A percentile compares a stretch with the other conserved stretches of the same genome.
Evolutionary conservation across 2,888 invertebrate genomes (phyloP).

Genomic region (Kuschelorhynchus macadamiae): DNA sequence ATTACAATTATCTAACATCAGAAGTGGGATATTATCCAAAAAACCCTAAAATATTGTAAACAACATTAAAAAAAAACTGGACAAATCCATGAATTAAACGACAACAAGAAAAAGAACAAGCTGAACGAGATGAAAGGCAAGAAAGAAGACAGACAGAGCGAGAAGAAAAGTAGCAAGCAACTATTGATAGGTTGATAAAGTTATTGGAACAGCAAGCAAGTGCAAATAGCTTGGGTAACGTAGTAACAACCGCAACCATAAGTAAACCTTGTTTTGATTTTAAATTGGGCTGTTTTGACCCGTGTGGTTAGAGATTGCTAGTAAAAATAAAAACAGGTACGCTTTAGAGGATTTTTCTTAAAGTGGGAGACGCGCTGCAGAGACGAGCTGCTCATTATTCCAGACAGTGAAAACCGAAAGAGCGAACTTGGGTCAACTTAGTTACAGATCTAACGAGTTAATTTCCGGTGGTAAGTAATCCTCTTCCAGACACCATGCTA

Average conservation of each 20-base stretch:
- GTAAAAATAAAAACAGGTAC: constrained; percentile 11
- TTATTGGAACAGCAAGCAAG: constrained; percentile 24
- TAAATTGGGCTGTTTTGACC: constrained; percentile 11
- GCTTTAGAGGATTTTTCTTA: constrained; percentile 7
- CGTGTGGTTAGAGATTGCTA: constrained; percentile 10
- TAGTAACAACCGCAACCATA: constrained; percentile 9
- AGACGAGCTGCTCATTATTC: constrained; percentile 14
- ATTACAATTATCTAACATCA: too few species aligned
- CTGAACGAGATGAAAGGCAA: constrained; percentile 8
- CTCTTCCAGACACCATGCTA: constrained; percentile 7
- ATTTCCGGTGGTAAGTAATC: constrained; percentile 4
- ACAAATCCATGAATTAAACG: constrained; percentile 12
- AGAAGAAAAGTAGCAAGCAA: constrained; percentile 12
- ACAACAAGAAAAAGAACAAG: constrained; percentile 17
- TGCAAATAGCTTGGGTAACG: constrained; percentile 7
- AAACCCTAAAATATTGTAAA: too few species aligned
- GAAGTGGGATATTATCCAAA: too few species aligned
- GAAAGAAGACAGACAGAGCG: constrained; percentile 6
- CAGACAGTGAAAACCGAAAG: constrained; percentile 16
- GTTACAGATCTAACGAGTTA: constrained; percentile 13
- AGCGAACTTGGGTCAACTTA: constrained; percentile 7
- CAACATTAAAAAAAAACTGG: background rate
- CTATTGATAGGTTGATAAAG: constrained; percentile 26
- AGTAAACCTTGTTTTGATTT: constrained; percentile 19
- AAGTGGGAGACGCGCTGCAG: constrained; percentile 8